phyloP scores from a whole-genome alignment of 2,888 invertebrate species.

The Stenchaetothrips biformis region DNA sequence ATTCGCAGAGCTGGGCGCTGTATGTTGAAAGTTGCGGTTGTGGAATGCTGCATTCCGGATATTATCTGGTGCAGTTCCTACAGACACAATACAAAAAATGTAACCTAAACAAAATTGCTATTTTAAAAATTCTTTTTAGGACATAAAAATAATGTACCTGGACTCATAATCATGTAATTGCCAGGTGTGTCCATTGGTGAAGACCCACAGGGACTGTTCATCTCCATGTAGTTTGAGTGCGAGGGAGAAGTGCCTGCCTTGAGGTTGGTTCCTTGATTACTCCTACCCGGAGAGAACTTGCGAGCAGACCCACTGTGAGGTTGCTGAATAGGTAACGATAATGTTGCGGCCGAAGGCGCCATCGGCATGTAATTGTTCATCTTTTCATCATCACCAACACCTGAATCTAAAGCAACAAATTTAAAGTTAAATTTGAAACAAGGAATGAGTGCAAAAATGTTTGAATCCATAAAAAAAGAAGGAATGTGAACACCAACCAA shows the following conservation, averaged over 20 bases:
- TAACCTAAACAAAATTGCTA: background rate
- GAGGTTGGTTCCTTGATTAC: background rate
- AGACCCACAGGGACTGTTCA: slow-evolving; percentile 45
- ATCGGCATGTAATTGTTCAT: slow-evolving; percentile 39
- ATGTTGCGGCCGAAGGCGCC: slow-evolving; percentile 32
- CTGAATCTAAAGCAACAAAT: slow-evolving; percentile 9
- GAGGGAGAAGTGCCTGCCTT: slow-evolving; percentile 44
- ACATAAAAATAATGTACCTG: slow-evolving; percentile 39
- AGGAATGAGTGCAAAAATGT: background rate
- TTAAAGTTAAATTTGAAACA: background rate
- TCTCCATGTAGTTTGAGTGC: slow-evolving; percentile 43
- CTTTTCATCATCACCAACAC: slow-evolving; percentile 38
- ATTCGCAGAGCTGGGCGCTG: slow-evolving; percentile 31
- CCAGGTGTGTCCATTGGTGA: slow-evolving; percentile 46
- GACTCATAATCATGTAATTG: slow-evolving; percentile 55
- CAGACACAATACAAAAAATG: background rate
- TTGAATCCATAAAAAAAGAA: background rate
- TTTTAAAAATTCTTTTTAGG: background rate
- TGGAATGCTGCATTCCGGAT: background rate
- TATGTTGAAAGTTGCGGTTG: slow-evolving; percentile 28
- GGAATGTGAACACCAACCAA: background rate
- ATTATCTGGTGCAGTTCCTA: background rate
- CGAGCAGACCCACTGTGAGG: slow-evolving; percentile 27
- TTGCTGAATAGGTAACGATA: slow-evolving; percentile 31
- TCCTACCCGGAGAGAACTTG: slow-evolving; percentile 28